These are phyloP conservation scores for Rambutsinella grinnellia DNA, from an alignment of 2,888 invertebrate species.

Conservation along the genomic window DNA sequence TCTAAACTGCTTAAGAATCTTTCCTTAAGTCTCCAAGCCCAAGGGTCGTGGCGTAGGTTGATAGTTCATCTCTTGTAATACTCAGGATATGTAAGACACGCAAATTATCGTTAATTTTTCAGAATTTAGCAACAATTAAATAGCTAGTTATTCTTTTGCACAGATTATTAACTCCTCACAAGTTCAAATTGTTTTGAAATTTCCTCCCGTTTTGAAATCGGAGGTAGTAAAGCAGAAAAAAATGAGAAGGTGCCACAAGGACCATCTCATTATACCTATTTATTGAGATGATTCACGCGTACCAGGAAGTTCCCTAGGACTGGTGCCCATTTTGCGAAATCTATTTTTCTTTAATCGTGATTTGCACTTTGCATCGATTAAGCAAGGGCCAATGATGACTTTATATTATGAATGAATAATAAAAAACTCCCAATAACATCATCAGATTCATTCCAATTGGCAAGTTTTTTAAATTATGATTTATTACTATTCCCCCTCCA, in stretches of 20 bases:
- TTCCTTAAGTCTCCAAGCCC: background rate
- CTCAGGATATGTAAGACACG: background rate
- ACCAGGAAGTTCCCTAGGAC: background rate
- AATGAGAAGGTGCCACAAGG: too few species aligned
- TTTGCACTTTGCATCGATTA: background rate
- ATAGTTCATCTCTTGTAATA: background rate
- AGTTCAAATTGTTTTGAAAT: too few species aligned
- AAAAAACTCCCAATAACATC: background rate
- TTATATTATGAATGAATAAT: background rate
- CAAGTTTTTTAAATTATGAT: background rate
- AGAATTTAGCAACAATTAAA: too few species aligned
- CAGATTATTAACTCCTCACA: too few species aligned
- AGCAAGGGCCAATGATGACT: background rate
- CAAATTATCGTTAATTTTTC: background rate
- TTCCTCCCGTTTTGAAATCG: too few species aligned
- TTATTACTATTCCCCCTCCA: background rate
- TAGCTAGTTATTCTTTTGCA: too few species aligned
- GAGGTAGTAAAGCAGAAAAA: too few species aligned
- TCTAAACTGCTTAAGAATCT: background rate
- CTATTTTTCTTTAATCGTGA: background rate
- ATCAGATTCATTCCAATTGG: background rate
- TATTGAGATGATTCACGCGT: background rate
- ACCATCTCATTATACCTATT: background rate
- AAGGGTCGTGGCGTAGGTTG: background rate
- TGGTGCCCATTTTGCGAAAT: background rate